phyloP scores from a whole-genome alignment of 2,888 invertebrate genomes.

The Scotopteryx bipunctaria region DNA sequence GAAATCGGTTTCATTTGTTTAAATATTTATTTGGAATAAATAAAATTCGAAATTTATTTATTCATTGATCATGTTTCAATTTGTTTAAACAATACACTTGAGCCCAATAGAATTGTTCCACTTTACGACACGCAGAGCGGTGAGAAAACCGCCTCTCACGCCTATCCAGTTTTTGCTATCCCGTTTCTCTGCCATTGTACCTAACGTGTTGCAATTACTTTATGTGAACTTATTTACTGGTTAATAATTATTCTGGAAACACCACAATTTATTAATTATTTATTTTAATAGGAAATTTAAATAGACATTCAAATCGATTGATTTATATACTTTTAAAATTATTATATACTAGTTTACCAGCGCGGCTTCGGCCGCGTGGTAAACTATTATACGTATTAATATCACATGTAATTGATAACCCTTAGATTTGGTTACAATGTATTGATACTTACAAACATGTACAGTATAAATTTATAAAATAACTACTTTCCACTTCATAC shows the following conservation, averaged over 20 bases:
- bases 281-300: too few relatives aligned
- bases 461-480: neutral
- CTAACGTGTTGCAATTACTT: conserved; percentile 61
- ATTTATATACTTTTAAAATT: too few relatives aligned
- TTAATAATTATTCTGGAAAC: conserved; percentile 14
- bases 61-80: neutral
- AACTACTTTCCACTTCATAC: conserved; percentile 1
- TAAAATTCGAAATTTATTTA: neutral
- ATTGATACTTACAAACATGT: too few relatives aligned
- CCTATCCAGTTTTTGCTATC: conserved; percentile 56
- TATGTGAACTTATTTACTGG: conserved; percentile 55
- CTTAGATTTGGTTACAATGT: too few relatives aligned
- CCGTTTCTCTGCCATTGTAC: conserved; percentile 53
- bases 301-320: too few relatives aligned
- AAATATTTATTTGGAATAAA: too few relatives aligned
- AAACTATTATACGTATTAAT: too few relatives aligned
- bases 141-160: conserved; percentile 61
- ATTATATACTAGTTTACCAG: too few relatives aligned
- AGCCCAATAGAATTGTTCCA: conserved; percentile 52
- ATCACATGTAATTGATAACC: too few relatives aligned
- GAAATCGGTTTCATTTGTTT: too few relatives aligned
- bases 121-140: conserved; percentile 49
- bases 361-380: too few relatives aligned
- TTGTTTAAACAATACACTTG: conserved; percentile 40
- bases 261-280: neutral